Base-by-base conservation (phyloP, 2,888 invertebrate genomes). In the Agrilus biguttatus region DNA sequence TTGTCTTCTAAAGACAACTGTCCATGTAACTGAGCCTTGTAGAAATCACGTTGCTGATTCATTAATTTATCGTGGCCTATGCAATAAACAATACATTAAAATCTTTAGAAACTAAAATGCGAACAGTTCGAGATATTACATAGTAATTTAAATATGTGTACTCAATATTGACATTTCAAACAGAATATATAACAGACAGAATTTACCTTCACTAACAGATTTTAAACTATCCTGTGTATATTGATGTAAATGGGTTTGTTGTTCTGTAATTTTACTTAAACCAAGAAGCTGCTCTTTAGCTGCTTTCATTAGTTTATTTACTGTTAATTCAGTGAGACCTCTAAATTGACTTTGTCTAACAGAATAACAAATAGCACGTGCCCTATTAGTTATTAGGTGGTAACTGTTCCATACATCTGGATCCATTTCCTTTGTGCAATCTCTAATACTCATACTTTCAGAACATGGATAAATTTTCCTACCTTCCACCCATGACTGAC, bases 351-450 rank as follows among this genome's bases (percentile, higher is more conserved):
- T 69, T 57, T 77, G 77, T 41, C 79, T 66, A 14, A 76, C 68
- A 13, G 74, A 65, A 53, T 78, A 77, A 55, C 81, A 81, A 44
- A 81, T 74, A n/a, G 79, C 77, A 46, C 77, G 65, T 0, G 78
- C 80, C 51, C 80, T 61, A 56, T 80, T 79, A 48, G 73, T 74
- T 63, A 79, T 74, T 40, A 79, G 66, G 58, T 78, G 78, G 55
- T 80, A 81, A n/a, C 75, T 73, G 55, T 78, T 80, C 79, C 79
- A 79, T 37, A 74, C 74, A 52, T 76, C 75, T 3, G 74, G 60
- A 57, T 79, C 78, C 80, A 81, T 80, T 33, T 67, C 61, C 17
- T 61, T 68, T 2, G 80, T 80, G 57, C 81, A 81, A 46, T 76
- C 74, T 53, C 70, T 71, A 41, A 80, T 63, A 33, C 67, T 73